Conservation (phyloP, 2,113 vertebrate species). For the Ptychochromis oligacanthus region DNA sequence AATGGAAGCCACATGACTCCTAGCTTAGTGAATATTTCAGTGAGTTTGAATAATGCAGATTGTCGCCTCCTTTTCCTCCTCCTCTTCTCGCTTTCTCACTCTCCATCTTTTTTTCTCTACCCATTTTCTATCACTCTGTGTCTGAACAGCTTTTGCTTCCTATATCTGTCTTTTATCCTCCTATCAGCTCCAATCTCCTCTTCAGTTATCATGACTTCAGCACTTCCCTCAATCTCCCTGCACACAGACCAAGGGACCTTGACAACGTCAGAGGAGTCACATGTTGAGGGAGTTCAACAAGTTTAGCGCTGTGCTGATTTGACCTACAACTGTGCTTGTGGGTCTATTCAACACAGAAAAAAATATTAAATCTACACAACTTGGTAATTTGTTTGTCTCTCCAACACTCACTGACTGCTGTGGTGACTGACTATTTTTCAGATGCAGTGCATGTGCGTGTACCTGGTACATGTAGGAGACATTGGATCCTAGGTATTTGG, state of each 20-base stretch:
- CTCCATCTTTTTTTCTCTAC: not conserved
- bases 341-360: not conserved
- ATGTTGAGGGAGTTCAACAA: conserved; percentile 37
- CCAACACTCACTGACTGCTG: not conserved
- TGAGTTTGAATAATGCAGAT: conserved; percentile 78
- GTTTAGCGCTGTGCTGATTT: conserved; percentile 8
- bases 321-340: conserved; percentile 4
- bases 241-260: conserved; percentile 9
- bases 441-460: conserved; percentile 30
- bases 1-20: conserved; percentile 67
- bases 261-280: conserved; percentile 30
- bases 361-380: not conserved
- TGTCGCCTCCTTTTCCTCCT: conserved; percentile 66
- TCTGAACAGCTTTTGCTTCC: conserved; percentile 23
- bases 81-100: conserved; percentile 7
- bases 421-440: not conserved
- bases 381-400: not conserved
- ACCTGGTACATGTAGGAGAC: conserved; percentile 94
- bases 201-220: conserved; percentile 20
- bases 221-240: conserved; percentile 20
- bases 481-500: conserved; percentile 92
- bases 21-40: conserved; percentile 75
- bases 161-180: conserved; percentile 16
- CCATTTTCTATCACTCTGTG: conserved; percentile 31
- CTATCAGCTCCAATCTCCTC: conserved; percentile 28